phyloP scores from a whole-genome alignment of 2,797 vertebrate genomes.

The Linurgus olivaceus region DNA sequence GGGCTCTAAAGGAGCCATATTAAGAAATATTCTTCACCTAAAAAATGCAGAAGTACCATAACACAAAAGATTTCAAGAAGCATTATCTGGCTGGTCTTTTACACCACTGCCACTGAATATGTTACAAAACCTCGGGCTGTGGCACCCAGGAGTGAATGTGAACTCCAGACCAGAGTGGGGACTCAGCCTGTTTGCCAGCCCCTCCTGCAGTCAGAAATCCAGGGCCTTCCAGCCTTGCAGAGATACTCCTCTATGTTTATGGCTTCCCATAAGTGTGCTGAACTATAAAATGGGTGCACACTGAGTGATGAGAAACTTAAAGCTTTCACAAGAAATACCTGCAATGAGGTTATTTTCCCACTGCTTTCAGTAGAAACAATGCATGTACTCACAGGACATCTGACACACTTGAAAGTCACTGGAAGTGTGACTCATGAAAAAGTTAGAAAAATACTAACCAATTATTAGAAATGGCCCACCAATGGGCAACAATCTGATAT shows the following conservation, averaged over 20 bases:
- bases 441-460: not conserved
- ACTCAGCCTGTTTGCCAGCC: not conserved
- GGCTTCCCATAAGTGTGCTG: not conserved
- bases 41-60: not conserved
- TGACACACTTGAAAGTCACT: not conserved
- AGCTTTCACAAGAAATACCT: not conserved
- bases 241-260: not conserved
- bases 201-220: not conserved
- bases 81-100: not conserved
- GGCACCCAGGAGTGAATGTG: fast-evolving
- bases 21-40: not conserved
- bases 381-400: not conserved
- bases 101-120: not conserved
- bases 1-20: not conserved
- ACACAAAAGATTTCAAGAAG: not conserved
- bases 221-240: not conserved
- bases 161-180: not conserved
- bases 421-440: not conserved
- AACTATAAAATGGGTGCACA: not conserved
- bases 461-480: not conserved
- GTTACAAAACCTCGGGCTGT: not conserved
- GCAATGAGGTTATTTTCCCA: not conserved
- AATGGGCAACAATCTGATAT: not conserved
- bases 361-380: not conserved
- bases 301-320: not conserved